phyloP scores from a whole-genome alignment of 2,113 vertebrate genomes.

The Phylloscopus whistleri region DNA sequence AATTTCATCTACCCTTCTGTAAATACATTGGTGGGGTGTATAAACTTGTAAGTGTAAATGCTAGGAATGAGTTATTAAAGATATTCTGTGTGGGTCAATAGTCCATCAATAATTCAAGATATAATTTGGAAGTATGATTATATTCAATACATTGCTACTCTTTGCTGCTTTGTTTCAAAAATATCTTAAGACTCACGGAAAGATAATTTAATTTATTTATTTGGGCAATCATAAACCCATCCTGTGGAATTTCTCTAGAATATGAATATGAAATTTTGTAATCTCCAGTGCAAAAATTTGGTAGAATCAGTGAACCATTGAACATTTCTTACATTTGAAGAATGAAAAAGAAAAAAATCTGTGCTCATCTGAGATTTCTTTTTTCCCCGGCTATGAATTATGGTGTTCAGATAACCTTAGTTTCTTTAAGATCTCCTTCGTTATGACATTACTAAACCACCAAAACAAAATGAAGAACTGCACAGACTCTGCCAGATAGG shows the following conservation, averaged over 20 bases:
- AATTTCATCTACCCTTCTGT: background rate
- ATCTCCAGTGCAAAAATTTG: background rate
- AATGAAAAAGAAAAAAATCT: background rate
- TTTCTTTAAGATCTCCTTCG: background rate
- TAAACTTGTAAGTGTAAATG: slow-evolving; percentile 49
- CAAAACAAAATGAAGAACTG: background rate
- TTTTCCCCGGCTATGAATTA: background rate
- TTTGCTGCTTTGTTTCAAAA: slow-evolving; percentile 4
- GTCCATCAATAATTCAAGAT: slow-evolving; percentile 70
- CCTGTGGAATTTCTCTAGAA: background rate
- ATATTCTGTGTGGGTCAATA: slow-evolving; percentile 59
- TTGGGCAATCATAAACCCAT: background rate
- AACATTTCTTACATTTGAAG: background rate
- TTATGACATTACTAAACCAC: background rate
- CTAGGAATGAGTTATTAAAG: slow-evolving; percentile 49
- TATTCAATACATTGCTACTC: slow-evolving; percentile 27
- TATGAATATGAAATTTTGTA: background rate
- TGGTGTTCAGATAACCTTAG: background rate
- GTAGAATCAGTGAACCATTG: background rate
- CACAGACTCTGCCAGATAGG: background rate
- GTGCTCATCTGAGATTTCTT: background rate
- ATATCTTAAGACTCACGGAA: background rate
- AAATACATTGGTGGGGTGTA: slow-evolving; percentile 32
- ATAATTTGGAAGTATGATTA: slow-evolving; percentile 65
- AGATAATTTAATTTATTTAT: background rate